Percentiles rank a stretch among this genome's conserved stretches.
Evolutionary conservation across 2,888 invertebrate species (phyloP).

Genomic region (Microplitis deprimator): DNA sequence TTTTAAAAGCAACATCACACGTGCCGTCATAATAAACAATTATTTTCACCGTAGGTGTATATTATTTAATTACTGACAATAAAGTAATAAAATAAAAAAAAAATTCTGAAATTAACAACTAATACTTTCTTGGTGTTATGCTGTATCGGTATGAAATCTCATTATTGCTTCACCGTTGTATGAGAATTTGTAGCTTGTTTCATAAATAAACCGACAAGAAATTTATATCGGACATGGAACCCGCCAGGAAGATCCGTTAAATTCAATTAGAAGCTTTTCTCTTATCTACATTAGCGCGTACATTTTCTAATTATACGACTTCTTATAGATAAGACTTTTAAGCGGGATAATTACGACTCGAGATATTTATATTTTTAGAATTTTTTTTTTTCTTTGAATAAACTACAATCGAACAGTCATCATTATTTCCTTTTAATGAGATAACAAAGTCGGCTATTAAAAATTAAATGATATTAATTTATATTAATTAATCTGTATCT

Average conservation of each 20-base stretch:
- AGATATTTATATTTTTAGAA: not conserved
- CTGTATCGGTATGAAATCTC: slow-evolving; percentile 27
- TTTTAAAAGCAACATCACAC: not conserved
- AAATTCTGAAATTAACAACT: not conserved
- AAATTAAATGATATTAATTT: not conserved
- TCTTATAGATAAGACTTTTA: slow-evolving; percentile 10
- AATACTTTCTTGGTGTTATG: slow-evolving; percentile 25
- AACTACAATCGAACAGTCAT: not conserved
- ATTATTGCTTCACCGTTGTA: not conserved
- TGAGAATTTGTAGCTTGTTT: slow-evolving; percentile 4
- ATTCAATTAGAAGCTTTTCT: slow-evolving; percentile 32
- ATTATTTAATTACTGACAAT: not conserved
- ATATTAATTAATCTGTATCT: not conserved
- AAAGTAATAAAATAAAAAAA: slow-evolving; percentile 1
- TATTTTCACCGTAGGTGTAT: not conserved
- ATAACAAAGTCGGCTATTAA: not conserved
- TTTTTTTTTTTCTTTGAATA: not conserved
- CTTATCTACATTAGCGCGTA: slow-evolving; percentile 21
- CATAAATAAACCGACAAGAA: slow-evolving; percentile 21
- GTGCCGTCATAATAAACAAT: not conserved
- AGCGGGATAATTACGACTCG: slow-evolving; percentile 16
- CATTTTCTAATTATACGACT: slow-evolving; percentile 28
- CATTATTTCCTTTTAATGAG: not conserved
- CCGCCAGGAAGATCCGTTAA: slow-evolving; percentile 22
- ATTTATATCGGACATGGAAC: slow-evolving; percentile 28